These are phyloP conservation scores for Pangasius sanitwongsei DNA, from an alignment of 2,797 vertebrate genomes.

Conservation along the genomic window DNA sequence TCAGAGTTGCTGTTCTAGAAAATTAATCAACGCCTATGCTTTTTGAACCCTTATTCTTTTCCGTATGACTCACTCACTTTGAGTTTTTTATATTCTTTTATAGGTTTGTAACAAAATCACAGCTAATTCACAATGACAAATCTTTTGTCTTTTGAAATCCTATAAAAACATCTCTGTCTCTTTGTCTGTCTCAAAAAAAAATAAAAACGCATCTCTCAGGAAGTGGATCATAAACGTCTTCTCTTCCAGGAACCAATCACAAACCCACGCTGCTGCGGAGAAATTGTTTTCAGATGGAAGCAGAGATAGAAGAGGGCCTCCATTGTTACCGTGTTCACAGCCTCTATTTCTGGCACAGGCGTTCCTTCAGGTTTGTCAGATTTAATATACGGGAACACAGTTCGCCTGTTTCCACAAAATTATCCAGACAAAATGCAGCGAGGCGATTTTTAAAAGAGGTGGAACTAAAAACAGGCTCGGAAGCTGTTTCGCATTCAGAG, in stretches of 20 bases:
- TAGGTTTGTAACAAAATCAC: background rate
- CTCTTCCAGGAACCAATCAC: slow-evolving; percentile 31
- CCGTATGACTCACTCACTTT: background rate
- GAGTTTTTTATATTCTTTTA: background rate
- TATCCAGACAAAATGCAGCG: slow-evolving; percentile 19
- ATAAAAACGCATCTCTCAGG: background rate
- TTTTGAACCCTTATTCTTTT: background rate
- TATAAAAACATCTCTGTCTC: background rate
- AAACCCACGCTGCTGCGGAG: slow-evolving; percentile 45
- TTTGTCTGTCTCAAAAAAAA: background rate
- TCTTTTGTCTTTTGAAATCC: background rate
- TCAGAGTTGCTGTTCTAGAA: background rate
- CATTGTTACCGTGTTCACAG: slow-evolving; percentile 88
- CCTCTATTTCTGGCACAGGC: slow-evolving; percentile 46
- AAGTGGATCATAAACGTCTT: slow-evolving; percentile 13
- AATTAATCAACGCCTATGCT: background rate
- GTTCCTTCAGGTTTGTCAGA: slow-evolving; percentile 33
- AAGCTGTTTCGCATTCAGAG: slow-evolving; percentile 8
- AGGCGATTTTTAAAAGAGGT: slow-evolving; percentile 6
- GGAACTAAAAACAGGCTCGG: slow-evolving; percentile 33
- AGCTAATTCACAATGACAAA: background rate
- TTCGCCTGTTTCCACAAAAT: slow-evolving; percentile 22
- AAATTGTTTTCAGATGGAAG: slow-evolving; percentile 52
- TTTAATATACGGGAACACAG: slow-evolving; percentile 32
- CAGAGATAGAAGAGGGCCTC: slow-evolving; percentile 55